A percentile compares a stretch with the other conserved stretches of the same genome.
Conservation (phyloP, 2,113 vertebrate genomes). For the Thryonomys swinderianus region DNA sequence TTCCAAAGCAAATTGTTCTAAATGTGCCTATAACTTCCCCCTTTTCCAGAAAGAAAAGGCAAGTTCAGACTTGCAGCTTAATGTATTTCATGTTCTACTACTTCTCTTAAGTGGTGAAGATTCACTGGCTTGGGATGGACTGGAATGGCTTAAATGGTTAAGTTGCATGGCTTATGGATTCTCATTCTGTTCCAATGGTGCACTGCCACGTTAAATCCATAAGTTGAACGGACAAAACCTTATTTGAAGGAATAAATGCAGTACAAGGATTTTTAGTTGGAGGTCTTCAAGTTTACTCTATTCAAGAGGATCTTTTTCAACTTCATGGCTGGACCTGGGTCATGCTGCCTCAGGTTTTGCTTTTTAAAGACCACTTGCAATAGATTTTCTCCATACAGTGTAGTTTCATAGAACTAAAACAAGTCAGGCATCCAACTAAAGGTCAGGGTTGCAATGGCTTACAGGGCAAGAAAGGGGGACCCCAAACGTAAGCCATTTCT, state of each 20-base stretch:
- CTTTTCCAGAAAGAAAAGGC: constrained; percentile 76
- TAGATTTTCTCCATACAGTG: constrained; percentile 82
- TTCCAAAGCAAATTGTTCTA: constrained; percentile 41
- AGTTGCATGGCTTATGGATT: constrained; percentile 90
- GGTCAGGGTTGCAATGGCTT: constrained; percentile 84
- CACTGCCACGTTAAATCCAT: constrained; percentile 89
- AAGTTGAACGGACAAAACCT: constrained; percentile 86
- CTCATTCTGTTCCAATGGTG: constrained; percentile 88
- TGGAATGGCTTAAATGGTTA: constrained; percentile 87
- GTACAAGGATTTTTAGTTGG: constrained; percentile 87
- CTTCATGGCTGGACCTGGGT: constrained; percentile 87
- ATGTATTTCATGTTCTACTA: constrained; percentile 83
- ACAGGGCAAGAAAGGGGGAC: constrained; percentile 74
- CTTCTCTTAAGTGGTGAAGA: constrained; percentile 84
- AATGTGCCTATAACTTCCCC: constrained; percentile 70
- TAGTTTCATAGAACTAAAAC: constrained; percentile 83
- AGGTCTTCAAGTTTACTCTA: constrained; percentile 89
- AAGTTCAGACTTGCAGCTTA: constrained; percentile 84
- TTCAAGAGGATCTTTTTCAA: constrained; percentile 89
- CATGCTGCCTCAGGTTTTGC: constrained; percentile 86
- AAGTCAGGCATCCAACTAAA: constrained; percentile 89
- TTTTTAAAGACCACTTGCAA: constrained; percentile 83
- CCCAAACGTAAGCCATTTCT: constrained; percentile 84
- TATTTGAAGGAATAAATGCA: constrained; percentile 86
- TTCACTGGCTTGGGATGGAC: constrained; percentile 87